A percentile compares a stretch with the other conserved stretches of the same genome.
These are phyloP conservation scores for Addax nasomaculatus DNA, from an alignment of 2,113 vertebrate genomes.

Conservation along the genomic window DNA sequence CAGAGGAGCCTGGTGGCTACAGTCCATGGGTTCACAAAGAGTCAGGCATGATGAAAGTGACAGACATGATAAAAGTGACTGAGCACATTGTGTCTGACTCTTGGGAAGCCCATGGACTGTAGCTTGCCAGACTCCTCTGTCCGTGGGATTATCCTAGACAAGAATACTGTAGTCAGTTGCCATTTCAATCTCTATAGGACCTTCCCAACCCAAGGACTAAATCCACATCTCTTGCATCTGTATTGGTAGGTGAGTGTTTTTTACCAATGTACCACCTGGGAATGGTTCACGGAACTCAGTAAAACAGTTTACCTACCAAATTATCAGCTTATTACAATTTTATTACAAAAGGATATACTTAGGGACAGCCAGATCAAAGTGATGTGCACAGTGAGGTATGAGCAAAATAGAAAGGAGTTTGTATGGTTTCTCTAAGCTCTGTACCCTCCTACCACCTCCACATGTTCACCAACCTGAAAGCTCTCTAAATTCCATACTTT, in stretches of 20 bases:
- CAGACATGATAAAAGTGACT: neutral
- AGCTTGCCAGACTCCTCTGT: neutral
- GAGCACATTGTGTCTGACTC: neutral
- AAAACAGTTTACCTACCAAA: neutral
- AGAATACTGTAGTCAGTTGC: neutral
- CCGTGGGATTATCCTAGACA: neutral
- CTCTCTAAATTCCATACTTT: neutral
- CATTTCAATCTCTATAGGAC: neutral
- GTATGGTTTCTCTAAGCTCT: neutral
- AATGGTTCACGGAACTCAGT: neutral
- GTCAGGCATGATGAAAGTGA: neutral
- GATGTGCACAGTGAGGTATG: rapidly evolving
- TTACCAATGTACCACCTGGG: neutral
- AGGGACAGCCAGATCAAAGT: no score
- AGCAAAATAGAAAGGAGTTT: neutral
- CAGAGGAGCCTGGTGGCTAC: neutral
- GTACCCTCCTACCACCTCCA: neutral
- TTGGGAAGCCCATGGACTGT: neutral
- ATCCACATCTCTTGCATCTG: neutral
- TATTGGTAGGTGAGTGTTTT: neutral
- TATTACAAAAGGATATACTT: neutral
- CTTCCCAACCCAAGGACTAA: neutral
- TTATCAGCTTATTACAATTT: neutral
- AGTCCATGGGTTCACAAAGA: neutral
- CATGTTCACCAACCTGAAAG: neutral